Evolutionary conservation across 92 coral and sea anemone species (phyloP), one percentile per base, ranked within the genome.

Genomic region (Epizoanthus rinbou): DNA sequence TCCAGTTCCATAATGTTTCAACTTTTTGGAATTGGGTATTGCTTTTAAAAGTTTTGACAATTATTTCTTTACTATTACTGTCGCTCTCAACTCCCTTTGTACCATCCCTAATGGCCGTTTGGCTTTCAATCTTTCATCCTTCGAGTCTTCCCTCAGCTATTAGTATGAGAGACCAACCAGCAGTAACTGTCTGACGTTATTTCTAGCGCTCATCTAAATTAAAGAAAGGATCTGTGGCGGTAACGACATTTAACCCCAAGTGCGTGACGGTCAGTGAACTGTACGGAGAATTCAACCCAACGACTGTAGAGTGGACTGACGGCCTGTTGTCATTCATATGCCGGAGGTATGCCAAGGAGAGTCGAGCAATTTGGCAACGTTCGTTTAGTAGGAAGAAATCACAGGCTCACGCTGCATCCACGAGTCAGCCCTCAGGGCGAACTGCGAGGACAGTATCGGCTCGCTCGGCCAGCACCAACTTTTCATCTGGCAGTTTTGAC

Each of bases 231-330:
- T 85, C 85, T 2, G 94, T 96, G 9, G 86, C 91, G 5, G 90
- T 90, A 24, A 87, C 96, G 5, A 89, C 91, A 1, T 81, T 96
- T 28, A 96, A 96, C 69, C 98, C 99, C 41, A 96, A 96, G 73
- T 96, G 99, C 74, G 90, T 96, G 62, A 96, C 94, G 18, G 88
- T 96, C 14, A 90, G 94, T 16, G 98, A 96, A 59, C 90, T 96
- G 78, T 93, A 96, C 78, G 99, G 99, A 0, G 96, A 93, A 45
- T 90, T 96, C 35, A 92, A 93, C 87, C 85, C 91, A 21, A 96
- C 90, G 59, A 96, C 99, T 17, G 91, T 94, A 87, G 99, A 96
- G 79, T 96, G 99, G 99, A 91, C 88, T 6, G 99, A 96, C 50
- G 99, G 99, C 3, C 63, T 95, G 69, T 76, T 95, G 64, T 95